These are phyloP conservation scores for Maniola jurtina DNA, from an alignment of 1,140 invertebrate genomes.

Conservation along the genomic window DNA sequence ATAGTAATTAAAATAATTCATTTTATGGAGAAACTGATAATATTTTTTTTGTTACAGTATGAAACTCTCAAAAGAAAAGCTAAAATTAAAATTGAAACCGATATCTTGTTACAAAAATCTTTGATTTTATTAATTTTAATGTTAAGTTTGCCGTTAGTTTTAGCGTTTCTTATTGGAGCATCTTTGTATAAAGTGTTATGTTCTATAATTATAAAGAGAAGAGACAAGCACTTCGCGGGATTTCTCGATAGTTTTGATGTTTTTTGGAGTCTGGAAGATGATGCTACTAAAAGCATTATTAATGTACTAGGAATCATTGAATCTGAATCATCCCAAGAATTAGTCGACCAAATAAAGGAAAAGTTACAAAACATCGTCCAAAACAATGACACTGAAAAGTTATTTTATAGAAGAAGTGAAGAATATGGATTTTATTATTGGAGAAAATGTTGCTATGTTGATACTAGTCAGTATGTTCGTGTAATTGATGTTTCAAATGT, in stretches of 20 bases:
- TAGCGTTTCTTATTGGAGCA: slow-evolving; percentile 40
- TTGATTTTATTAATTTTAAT: slow-evolving; percentile 43
- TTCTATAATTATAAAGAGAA: slow-evolving; percentile 46
- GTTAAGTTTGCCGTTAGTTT: slow-evolving; percentile 43
- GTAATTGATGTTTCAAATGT: slow-evolving; percentile 57
- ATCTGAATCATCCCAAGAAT: slow-evolving; percentile 41
- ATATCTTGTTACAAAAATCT: slow-evolving; percentile 34
- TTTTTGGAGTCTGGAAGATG: slow-evolving; percentile 77
- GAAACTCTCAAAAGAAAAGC: slow-evolving; percentile 32
- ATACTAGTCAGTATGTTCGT: slow-evolving; percentile 65
- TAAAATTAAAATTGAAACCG: slow-evolving; percentile 33
- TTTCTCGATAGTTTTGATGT: slow-evolving; percentile 76
- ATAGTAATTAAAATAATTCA: neutral
- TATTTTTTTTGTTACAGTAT: slow-evolving; percentile 31
- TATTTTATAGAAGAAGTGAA: slow-evolving; percentile 67
- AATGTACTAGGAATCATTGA: slow-evolving; percentile 74
- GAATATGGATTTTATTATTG: slow-evolving; percentile 78
- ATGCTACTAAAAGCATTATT: slow-evolving; percentile 54
- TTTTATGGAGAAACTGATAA: neutral
- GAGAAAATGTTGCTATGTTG: slow-evolving; percentile 59
- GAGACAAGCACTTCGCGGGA: slow-evolving; percentile 60
- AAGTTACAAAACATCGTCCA: slow-evolving; percentile 40
- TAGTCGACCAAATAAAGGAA: slow-evolving; percentile 45
- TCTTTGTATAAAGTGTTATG: slow-evolving; percentile 53
- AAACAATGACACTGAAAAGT: slow-evolving; percentile 48